Percentiles rank a stretch among this genome's conserved stretches.
Evolutionary conservation across 2,888 invertebrate genomes (phyloP).

Genomic region (Metacarcinus magister): DNA sequence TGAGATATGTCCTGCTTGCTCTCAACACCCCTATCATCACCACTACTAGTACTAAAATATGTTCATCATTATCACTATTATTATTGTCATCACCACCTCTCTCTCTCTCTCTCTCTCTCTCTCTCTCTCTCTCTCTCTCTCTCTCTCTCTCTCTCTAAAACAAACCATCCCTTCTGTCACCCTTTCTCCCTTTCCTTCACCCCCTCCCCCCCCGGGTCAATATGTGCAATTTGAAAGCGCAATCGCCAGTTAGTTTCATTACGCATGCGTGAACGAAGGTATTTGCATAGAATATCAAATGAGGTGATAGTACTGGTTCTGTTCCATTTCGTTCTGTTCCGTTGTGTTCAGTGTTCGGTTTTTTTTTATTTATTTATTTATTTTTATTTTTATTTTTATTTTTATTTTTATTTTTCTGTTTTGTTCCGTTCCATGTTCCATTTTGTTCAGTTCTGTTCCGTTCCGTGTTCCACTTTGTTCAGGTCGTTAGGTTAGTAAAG

Average conservation of each 20-base stretch:
- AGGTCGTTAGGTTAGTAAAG: neutral
- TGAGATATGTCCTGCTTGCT: no score
- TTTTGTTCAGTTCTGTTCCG: no score
- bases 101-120: neutral
- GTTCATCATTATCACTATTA: no score
- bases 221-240: neutral
- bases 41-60: no score
- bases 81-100: no score
- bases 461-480: no score
- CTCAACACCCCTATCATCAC: no score
- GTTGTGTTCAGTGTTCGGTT: no score
- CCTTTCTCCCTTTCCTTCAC: neutral
- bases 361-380: neutral
- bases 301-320: no score
- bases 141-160: neutral
- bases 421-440: no score
- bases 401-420: neutral
- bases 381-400: neutral
- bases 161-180: neutral
- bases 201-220: neutral
- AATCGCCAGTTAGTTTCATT: neutral
- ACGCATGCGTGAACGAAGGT: neutral
- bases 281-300: constrained; percentile 20
- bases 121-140: neutral
- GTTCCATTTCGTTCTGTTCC: neutral